These are phyloP conservation scores for Hippopotamus amphibius DNA, from an alignment of 2,113 vertebrate species.

Conservation along the genomic window DNA sequence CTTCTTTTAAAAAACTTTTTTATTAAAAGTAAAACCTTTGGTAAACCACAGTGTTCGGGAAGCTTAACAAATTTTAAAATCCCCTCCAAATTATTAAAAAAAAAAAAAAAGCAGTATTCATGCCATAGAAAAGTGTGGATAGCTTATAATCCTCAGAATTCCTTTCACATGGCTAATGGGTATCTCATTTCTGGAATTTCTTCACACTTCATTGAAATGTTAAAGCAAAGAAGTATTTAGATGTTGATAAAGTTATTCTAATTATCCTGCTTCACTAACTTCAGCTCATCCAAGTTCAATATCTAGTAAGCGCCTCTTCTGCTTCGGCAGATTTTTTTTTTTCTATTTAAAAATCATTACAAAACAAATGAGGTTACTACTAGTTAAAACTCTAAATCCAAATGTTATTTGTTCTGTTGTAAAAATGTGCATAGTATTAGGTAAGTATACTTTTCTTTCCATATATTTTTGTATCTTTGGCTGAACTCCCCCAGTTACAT, in stretches of 20 bases:
- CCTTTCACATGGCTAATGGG: constrained; percentile 10
- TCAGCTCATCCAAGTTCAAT: constrained; percentile 42
- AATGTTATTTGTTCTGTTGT: neutral
- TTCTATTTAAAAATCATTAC: constrained; percentile 45
- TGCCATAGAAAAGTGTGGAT: constrained; percentile 47
- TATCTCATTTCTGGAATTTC: constrained; percentile 50
- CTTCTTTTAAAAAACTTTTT: constrained; percentile 25
- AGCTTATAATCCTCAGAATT: constrained; percentile 11
- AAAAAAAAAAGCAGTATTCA: neutral
- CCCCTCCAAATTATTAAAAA: neutral
- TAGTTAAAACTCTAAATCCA: constrained; percentile 31
- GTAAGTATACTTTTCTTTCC: constrained; percentile 33
- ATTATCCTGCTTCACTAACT: constrained; percentile 29
- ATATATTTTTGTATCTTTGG: constrained; percentile 1
- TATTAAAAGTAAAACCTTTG: constrained; percentile 52
- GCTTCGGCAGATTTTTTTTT: neutral
- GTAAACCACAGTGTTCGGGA: constrained; percentile 22
- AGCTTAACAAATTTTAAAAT: constrained; percentile 56
- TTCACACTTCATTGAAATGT: constrained; percentile 55
- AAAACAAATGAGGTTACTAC: constrained; percentile 23
- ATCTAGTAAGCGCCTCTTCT: constrained; percentile 7
- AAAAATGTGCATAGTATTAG: neutral
- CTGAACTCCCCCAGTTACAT: neutral
- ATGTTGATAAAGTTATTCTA: constrained; percentile 23
- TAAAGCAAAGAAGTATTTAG: constrained; percentile 46